Evolutionary conservation across 2,888 invertebrate genomes (phyloP).

Genomic region (Lasioglossum malachurum): DNA sequence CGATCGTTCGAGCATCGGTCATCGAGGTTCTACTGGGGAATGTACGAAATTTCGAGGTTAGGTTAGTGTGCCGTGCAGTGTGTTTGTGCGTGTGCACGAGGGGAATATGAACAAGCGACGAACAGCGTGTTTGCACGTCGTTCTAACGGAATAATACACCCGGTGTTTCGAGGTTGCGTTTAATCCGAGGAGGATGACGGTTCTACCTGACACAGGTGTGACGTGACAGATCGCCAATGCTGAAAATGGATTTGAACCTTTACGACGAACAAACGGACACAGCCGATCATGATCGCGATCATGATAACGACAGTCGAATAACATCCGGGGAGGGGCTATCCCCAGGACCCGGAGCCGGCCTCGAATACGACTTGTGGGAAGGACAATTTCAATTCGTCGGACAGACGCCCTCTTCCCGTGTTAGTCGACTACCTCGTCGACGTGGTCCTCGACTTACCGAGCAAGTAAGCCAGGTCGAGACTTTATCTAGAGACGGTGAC

Average conservation of each 20-base stretch:
- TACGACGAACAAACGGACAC: conserved; percentile 61
- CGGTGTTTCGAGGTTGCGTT: conserved; percentile 27
- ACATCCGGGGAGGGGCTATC: conserved; percentile 69
- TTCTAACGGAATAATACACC: conserved; percentile 54
- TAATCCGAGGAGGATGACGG: conserved; percentile 55
- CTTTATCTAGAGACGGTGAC: background rate
- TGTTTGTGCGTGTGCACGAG: conserved; percentile 7
- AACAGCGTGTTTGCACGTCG: conserved; percentile 58
- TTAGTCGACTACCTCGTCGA: conserved; percentile 72
- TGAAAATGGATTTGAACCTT: conserved; percentile 66
- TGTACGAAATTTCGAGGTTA: conserved; percentile 54
- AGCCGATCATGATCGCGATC: background rate
- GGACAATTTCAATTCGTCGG: conserved; percentile 95
- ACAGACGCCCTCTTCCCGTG: conserved; percentile 46
- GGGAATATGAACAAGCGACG: conserved; percentile 12
- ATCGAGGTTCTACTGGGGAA: background rate
- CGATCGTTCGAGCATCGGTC: background rate
- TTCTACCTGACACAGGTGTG: conserved; percentile 55
- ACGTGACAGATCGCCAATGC: conserved; percentile 55
- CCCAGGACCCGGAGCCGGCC: conserved; percentile 86
- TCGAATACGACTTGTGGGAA: conserved; percentile 95
- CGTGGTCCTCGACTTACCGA: conserved; percentile 86
- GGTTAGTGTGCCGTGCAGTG: conserved; percentile 28
- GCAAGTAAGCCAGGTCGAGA: conserved; percentile 86
- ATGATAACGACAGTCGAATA: conserved; percentile 58